Evolutionary conservation across 2,888 invertebrate genomes (phyloP).

Genomic region (Phalera bucephala): DNA sequence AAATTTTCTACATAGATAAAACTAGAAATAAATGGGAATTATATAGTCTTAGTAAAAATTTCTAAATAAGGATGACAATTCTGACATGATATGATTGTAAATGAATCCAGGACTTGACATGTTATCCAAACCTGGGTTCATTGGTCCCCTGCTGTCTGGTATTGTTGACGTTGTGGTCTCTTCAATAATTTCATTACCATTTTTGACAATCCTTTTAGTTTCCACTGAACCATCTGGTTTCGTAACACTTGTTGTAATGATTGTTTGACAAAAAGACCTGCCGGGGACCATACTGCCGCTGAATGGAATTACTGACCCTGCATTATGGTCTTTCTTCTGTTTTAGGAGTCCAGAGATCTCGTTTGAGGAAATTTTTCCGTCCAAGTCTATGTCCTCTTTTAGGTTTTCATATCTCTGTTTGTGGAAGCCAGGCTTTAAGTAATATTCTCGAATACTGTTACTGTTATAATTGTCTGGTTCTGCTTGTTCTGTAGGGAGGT

Average conservation of each 20-base stretch:
- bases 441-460: conserved; percentile 63
- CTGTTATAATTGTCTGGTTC: conserved; percentile 45
- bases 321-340: conserved; percentile 45
- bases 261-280: conserved; percentile 65
- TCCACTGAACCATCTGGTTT: conserved; percentile 71
- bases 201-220: conserved; percentile 67
- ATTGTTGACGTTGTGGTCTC: conserved; percentile 53
- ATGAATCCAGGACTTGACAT: conserved; percentile 46
- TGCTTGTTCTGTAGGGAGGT: conserved; percentile 16
- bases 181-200: conserved; percentile 66
- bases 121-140: conserved; percentile 44
- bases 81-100: conserved; percentile 45
- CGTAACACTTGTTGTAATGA: conserved; percentile 70
- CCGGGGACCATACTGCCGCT: conserved; percentile 58
- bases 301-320: conserved; percentile 40
- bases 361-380: conserved; percentile 69
- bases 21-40: conserved; percentile 1
- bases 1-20: conserved; percentile 15
- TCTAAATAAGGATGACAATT: conserved; percentile 60
- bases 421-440: conserved; percentile 71
- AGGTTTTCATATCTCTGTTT: conserved; percentile 39
- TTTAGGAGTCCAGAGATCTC: conserved; percentile 70
- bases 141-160: conserved; percentile 36
- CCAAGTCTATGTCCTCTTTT: conserved; percentile 63
- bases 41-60: conserved; percentile 51